Evolutionary conservation across 2,888 invertebrate genomes (phyloP), one percentile per base, ranked within the genome.

Genomic region (Eilema caniola): DNA sequence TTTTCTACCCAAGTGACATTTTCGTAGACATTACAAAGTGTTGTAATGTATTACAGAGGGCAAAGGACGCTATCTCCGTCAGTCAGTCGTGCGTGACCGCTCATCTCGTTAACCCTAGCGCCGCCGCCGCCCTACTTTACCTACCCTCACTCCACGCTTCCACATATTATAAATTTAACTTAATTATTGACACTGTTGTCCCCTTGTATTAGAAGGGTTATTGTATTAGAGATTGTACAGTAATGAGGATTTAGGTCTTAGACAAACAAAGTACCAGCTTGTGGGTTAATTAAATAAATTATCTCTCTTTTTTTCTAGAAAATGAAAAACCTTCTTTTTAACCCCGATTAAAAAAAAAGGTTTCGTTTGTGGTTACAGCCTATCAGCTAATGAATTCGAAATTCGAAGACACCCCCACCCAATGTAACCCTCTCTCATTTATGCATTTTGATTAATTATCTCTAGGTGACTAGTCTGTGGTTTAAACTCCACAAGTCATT

Each of bases 71-170:
- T 92, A 92, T 92, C 93, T 83, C 84, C 76, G 79, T 77, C 77
- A 76, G 80, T 76, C 92, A 91, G 90, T 71, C 87, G 90, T 88
- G 89, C 93, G 93, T 93, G 93, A 90, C 92, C 90, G 88, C 88
- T 90, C 93, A 93, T 93, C 92, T 92, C 89, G 86, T 92, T 90
- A 91, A 69, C 76, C 81, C 80, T 70, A 70, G 63, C 60, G 62
- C 71, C 69, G 23, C 71, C 69, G 23, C 71, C 74, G 67, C 75
- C 77, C 77, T 67, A 71, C 75, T 72, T 76, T 78, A 71, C 64
- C 78, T 81, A 62, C 73, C 71, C 69, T 66, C 66, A 77, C 72
- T 74, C 71, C 76, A 71, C 76, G 56, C 33, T 63, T 79, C 79
- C 71, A 73, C 81, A 75, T 85, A 85, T 87, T 86, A 88, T 88